Conservation (phyloP, 2,797 vertebrate genomes). For the Erpetoichthys calabaricus region DNA sequence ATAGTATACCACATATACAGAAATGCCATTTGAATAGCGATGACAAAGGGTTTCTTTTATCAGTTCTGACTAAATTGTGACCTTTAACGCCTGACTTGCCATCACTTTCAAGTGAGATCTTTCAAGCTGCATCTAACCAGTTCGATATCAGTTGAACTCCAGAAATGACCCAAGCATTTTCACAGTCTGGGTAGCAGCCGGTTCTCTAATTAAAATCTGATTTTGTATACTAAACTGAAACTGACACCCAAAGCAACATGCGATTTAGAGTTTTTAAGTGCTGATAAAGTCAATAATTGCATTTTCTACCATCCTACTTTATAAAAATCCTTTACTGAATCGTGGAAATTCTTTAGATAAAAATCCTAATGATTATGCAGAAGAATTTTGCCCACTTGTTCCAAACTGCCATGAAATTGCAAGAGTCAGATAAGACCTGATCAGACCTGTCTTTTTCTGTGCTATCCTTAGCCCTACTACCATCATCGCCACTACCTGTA, state of each 20-base stretch:
- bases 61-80: no score
- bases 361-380: constrained; percentile 36
- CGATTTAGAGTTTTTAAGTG: background rate
- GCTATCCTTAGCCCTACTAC: constrained; percentile 21
- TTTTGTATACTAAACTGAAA: background rate
- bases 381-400: constrained; percentile 55
- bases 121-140: no score
- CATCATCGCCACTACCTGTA: constrained; percentile 34
- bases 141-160: no score
- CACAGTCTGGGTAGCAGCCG: no score
- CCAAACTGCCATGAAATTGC: constrained; percentile 59
- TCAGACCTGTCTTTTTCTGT: constrained; percentile 41
- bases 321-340: constrained; percentile 22
- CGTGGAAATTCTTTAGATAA: constrained; percentile 38
- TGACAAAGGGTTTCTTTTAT: no score
- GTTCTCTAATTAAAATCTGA: background rate
- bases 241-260: constrained; percentile 1
- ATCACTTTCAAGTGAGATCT: no score
- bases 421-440: constrained; percentile 51
- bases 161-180: no score
- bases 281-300: background rate
- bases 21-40: no score
- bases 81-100: no score
- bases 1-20: no score
- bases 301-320: constrained; percentile 8